A percentile compares a stretch with the other conserved stretches of the same genome.
These are phyloP conservation scores for Rhegmatorhina hoffmannsi DNA, from an alignment of 2,113 vertebrate species.

Conservation along the genomic window DNA sequence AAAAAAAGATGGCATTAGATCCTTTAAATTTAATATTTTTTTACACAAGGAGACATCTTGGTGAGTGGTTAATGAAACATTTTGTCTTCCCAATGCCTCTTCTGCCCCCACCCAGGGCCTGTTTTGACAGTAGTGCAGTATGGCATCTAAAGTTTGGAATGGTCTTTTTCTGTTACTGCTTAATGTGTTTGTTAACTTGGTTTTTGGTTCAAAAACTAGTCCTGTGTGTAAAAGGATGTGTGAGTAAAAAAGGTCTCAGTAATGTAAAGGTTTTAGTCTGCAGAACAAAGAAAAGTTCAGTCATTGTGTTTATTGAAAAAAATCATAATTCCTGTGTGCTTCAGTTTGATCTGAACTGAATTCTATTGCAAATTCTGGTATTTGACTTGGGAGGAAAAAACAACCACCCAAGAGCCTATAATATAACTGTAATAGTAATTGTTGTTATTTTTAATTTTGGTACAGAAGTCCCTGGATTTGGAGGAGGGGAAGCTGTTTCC, in stretches of 20 bases:
- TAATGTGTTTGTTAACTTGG: not conserved
- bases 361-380: not conserved
- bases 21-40: not conserved
- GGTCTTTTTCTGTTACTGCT: not conserved
- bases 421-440: not conserved
- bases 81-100: not conserved
- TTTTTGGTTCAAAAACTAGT: not conserved
- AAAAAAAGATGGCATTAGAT: not conserved
- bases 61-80: not conserved
- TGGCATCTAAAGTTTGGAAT: not conserved
- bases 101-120: not conserved
- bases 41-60: not conserved
- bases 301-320: not conserved
- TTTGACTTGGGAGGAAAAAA: not conserved
- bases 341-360: not conserved
- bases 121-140: not conserved
- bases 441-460: constrained; percentile 26
- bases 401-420: not conserved
- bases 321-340: not conserved
- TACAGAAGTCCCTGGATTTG: not conserved
- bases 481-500: not conserved
- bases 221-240: not conserved
- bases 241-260: not conserved
- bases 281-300: not conserved
- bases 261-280: not conserved